Evolutionary conservation across 2,113 vertebrate species (phyloP), one percentile per base, ranked within the genome.

Genomic region (Tychaedon coryphoeus): DNA sequence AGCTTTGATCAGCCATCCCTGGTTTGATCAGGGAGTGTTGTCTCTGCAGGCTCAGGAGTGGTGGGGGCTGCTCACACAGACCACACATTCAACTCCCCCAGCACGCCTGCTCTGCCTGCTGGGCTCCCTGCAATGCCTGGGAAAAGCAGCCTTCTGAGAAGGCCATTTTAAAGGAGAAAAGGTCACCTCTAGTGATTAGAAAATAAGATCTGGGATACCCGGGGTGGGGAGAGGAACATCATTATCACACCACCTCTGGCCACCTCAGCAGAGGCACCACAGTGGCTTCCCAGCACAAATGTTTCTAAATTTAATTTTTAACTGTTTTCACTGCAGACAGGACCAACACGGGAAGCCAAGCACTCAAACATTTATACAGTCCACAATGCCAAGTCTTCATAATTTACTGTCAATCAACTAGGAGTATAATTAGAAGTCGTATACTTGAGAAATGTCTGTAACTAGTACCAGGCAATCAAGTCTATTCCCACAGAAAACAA

Each of bases 91-190:
- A 83, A 43, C 24, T 43, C 5, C 5, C 47, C 60, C 36, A 51
- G 42, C 56, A 45, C 0, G 2, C 10, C 53, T 43, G 22, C 29
- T 72, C 82, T 76, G 62, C 71, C 53, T 42, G 26, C 34, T 53
- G 31, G 14, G 12, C 4, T 72, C 42, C 20, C 75, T 43, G 5
- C 3, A 65, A 76, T 0, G 0, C 29, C 16, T 3, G 23, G 36
- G 36, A 79, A 84, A 43, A 36, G 48, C 1, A 72, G 28, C 15
- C 28, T 36, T 42, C 50, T 36, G 9, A 57, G 3, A 77, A 57
- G 7, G 19, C 1, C 12, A 4, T 33, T 83, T 53, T 36, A 65
- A 80, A 28, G 42, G 74, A 53, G 14, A 57, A 86, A 61, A 60
- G 3, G 0, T 70, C 42, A 60, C 8, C 25, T 40, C n/a, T 7